Percentiles rank a stretch among this genome's conserved stretches.
Conservation (phyloP, 2,888 invertebrate genomes). For the Chymomyza caudatula region DNA sequence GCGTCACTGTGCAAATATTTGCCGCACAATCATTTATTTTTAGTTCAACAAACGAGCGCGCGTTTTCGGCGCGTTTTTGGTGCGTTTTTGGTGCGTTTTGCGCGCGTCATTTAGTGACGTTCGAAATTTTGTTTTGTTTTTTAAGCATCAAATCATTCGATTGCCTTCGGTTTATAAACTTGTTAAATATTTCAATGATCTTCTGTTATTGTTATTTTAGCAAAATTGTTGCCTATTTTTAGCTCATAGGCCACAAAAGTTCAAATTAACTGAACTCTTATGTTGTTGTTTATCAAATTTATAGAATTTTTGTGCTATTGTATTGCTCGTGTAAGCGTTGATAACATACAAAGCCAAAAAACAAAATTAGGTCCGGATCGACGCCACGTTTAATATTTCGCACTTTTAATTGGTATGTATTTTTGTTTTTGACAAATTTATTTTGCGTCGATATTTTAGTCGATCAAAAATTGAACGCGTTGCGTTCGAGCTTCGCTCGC, state of each 20-base stretch:
- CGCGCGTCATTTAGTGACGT: background rate
- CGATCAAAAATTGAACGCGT: conserved; percentile 34
- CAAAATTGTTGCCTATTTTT: conserved; percentile 41
- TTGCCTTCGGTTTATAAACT: conserved; percentile 38
- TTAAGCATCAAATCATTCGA: conserved; percentile 34
- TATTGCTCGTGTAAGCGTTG: background rate
- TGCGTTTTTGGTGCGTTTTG: conserved; percentile 31
- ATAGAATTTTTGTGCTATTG: background rate
- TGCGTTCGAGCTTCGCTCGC: conserved; percentile 60
- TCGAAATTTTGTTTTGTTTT: conserved; percentile 24
- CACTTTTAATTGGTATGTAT: conserved; percentile 18
- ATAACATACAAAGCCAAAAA: background rate
- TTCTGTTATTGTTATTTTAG: conserved; percentile 24
- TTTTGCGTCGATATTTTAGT: conserved; percentile 8
- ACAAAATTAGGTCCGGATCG: background rate
- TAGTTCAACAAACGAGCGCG: conserved; percentile 15
- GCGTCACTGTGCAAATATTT: conserved; percentile 37
- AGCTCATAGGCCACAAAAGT: conserved; percentile 34
- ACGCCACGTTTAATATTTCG: background rate
- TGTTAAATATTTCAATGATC: conserved; percentile 39
- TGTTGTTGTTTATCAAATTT: conserved; percentile 19
- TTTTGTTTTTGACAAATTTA: conserved; percentile 22
- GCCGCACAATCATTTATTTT: conserved; percentile 5
- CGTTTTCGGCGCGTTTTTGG: conserved; percentile 21
- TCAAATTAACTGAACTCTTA: conserved; percentile 41